These are phyloP conservation scores for Pseudochirops corinnae DNA, from an alignment of 2,797 vertebrate species.

Conservation along the genomic window DNA sequence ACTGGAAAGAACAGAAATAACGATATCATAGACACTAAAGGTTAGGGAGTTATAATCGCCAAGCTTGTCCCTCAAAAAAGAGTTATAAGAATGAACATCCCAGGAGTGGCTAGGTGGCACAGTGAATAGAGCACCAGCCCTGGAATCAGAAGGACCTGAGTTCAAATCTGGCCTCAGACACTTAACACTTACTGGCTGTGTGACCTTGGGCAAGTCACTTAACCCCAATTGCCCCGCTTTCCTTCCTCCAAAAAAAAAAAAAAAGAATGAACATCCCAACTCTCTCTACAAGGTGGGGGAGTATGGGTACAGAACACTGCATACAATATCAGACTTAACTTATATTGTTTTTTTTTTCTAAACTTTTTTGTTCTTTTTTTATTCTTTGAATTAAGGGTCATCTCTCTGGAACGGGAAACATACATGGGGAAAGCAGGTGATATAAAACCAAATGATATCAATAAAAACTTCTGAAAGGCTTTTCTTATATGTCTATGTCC, in stretches of 20 bases:
- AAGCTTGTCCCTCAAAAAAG: not conserved
- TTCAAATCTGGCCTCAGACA: too few species aligned
- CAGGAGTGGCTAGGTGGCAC: too few species aligned
- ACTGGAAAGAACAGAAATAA: not conserved
- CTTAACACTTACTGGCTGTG: too few species aligned
- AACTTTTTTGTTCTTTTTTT: not conserved
- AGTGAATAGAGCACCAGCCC: too few species aligned
- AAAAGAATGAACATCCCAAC: not conserved
- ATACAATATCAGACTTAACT: not conserved
- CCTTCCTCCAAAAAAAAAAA: too few species aligned
- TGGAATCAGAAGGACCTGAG: too few species aligned
- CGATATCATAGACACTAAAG: not conserved
- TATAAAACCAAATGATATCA: not conserved
- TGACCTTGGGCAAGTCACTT: too few species aligned
- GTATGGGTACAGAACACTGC: too few species aligned
- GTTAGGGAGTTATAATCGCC: not conserved
- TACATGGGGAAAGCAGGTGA: not conserved
- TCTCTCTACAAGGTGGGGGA: not conserved
- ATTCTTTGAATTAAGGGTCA: not conserved
- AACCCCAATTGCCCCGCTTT: too few species aligned
- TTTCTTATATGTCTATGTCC: not conserved
- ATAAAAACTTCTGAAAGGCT: not conserved
- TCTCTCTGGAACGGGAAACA: not conserved
- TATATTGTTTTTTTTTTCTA: not conserved
- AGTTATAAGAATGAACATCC: not conserved